These are phyloP conservation scores for Nephrotoma flavescens DNA, from an alignment of 2,888 invertebrate species.

Conservation along the genomic window DNA sequence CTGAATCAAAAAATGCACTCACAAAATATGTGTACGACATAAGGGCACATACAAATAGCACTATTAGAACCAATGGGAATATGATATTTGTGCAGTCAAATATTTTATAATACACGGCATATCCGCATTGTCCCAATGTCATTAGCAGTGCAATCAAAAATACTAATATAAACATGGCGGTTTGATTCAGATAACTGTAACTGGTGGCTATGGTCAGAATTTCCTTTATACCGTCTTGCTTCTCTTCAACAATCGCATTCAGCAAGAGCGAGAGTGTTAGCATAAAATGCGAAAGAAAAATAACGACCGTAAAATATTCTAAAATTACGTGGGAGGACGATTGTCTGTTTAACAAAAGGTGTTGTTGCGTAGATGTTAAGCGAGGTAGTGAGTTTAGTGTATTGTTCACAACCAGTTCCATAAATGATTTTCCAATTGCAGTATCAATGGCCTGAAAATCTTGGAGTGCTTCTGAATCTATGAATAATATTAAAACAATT, in stretches of 20 bases:
- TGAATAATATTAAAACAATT: background rate
- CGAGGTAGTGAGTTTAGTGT: background rate
- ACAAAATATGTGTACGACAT: constrained; percentile 28
- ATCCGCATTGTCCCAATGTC: constrained; percentile 15
- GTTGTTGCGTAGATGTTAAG: background rate
- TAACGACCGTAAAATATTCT: background rate
- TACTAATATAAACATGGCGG: constrained; percentile 25
- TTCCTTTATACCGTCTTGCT: constrained; percentile 39
- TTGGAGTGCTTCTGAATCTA: background rate
- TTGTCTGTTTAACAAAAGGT: background rate
- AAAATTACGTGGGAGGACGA: background rate
- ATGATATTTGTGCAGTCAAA: background rate
- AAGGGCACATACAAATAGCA: constrained; percentile 21
- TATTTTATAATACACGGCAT: background rate
- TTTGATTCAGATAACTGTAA: constrained; percentile 25
- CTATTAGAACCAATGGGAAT: constrained; percentile 14
- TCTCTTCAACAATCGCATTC: constrained; percentile 39
- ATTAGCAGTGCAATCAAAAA: constrained; percentile 20
- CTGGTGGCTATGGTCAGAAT: constrained; percentile 22
- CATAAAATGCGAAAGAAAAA: background rate
- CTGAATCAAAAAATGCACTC: constrained; percentile 25
- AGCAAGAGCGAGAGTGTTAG: background rate
- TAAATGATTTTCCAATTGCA: background rate
- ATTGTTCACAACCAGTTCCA: background rate
- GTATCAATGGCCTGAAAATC: background rate